Percentiles rank a stretch among this genome's conserved stretches.
phyloP scores from a whole-genome alignment of 2,113 vertebrate species.

The Antechinus stuartii region DNA sequence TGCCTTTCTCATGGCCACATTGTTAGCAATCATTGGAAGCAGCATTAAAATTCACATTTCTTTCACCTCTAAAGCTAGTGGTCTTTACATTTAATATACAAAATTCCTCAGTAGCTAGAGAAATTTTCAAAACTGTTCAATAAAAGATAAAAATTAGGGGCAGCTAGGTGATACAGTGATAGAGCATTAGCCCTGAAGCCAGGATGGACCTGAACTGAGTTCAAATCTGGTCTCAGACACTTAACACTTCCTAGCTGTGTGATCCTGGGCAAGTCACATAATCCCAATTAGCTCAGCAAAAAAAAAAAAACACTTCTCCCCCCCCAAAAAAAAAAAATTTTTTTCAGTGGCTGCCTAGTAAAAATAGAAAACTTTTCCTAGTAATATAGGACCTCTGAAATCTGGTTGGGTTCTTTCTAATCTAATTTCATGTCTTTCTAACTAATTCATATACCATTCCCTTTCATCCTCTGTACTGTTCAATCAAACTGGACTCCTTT shows the following conservation, averaged over 20 bases:
- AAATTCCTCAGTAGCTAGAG: neutral
- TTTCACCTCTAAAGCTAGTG: neutral
- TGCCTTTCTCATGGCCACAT: neutral
- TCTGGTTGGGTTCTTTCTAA: neutral
- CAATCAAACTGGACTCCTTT: neutral
- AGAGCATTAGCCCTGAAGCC: too few relatives aligned
- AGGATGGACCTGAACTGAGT: too few relatives aligned
- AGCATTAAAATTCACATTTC: neutral
- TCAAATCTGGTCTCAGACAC: too few relatives aligned
- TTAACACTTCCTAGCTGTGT: too few relatives aligned
- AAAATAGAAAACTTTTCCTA: neutral
- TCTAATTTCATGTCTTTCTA: neutral
- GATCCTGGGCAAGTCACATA: too few relatives aligned
- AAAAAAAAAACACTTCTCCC: too few relatives aligned
- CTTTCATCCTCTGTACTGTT: neutral
- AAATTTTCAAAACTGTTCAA: neutral
- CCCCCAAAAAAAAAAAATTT: neutral
- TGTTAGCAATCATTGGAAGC: neutral
- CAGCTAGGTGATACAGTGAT: too few relatives aligned
- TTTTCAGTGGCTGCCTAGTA: neutral
- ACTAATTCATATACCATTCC: neutral
- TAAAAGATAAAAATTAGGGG: neutral
- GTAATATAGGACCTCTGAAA: neutral
- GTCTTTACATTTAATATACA: neutral
- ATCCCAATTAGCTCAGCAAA: too few relatives aligned